Base-by-base conservation (phyloP, 2,797 vertebrate genomes). In the Syndactyla subalaris region DNA sequence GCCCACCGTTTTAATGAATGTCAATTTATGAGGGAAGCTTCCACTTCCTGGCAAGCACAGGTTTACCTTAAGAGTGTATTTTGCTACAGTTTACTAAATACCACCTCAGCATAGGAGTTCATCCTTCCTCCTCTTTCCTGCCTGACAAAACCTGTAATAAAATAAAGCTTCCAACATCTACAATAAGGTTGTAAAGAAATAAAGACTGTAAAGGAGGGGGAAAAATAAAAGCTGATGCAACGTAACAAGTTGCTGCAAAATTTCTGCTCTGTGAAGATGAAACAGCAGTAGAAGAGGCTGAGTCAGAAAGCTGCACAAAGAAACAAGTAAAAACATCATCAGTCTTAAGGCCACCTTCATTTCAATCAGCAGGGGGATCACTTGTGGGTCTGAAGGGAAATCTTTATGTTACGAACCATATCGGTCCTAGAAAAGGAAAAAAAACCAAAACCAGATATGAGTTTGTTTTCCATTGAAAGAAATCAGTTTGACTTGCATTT, bases 321-420 rank as follows among this genome's bases (percentile, higher is more conserved):
- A 52, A 90, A 76, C 43, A 14, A 78, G 21, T 41, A 3, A 83
- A 79, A 88, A 57, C 23, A 80, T 86, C 68, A 90, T 91, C 84
- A 96, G 86, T 91, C 79, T 96, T 95, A 96, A 94, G 94, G 93
- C 68, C 90, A 91, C 82, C 86, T 85, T 83, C 62, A 15, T 57
- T 76, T 5, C 55, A 74, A 91, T 89, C 93, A 51, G 85, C 54
- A 78, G 51, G 14, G 85, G 36, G 91, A 95, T 72, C 59, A n/a
- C 51, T 27, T 58, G 80, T 57, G 17, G 71, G 26, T 15, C 41
- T 38, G 34, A 51, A 66, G 77, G 75, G 58, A 91, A 83, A 41
- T 36, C 95, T 80, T 52, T 24, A 46, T 39, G 39, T 95, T 97
- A 98, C 7, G 98, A 98, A 39, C 98, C 97, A 0, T 98, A 98